These are phyloP conservation scores for Cryptophagus acutangulus DNA, from an alignment of 2,888 invertebrate species.

Conservation along the genomic window DNA sequence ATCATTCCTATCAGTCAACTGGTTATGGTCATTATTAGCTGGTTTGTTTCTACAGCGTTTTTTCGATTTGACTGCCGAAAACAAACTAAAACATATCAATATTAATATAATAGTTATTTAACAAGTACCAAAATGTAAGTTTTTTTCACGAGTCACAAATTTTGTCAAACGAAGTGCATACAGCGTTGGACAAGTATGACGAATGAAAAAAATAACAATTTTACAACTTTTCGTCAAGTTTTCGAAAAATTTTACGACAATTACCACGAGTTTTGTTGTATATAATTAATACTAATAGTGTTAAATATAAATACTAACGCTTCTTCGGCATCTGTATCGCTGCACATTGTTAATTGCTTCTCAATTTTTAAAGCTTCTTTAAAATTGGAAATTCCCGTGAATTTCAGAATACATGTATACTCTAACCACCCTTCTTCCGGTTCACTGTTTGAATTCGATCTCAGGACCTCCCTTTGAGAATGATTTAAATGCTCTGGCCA, in stretches of 20 bases:
- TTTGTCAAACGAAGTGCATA: no score
- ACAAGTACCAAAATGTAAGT: no score
- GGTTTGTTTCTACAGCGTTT: no score
- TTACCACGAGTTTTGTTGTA: not conserved
- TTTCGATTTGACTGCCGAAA: no score
- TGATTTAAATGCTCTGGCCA: conserved; percentile 1
- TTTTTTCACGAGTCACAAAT: no score
- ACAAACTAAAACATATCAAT: no score
- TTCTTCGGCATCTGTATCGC: conserved; percentile 10
- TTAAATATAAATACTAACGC: conserved; percentile 2
- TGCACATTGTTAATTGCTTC: conserved; percentile 6
- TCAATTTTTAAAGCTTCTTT: conserved; percentile 3
- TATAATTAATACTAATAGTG: no score
- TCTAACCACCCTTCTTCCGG: conserved; percentile 1
- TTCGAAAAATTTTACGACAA: not conserved
- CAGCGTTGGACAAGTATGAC: no score
- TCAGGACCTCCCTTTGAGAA: conserved; percentile 1
- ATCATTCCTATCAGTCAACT: no score
- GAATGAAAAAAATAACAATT: no score
- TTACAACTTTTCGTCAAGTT: not conserved
- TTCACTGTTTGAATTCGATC: not conserved
- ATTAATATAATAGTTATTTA: no score
- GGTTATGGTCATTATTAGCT: no score
- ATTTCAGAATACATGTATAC: not conserved
- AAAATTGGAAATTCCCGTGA: not conserved